phyloP scores from a whole-genome alignment of 2,113 vertebrate species.

The Archocentrus centrarchus region DNA sequence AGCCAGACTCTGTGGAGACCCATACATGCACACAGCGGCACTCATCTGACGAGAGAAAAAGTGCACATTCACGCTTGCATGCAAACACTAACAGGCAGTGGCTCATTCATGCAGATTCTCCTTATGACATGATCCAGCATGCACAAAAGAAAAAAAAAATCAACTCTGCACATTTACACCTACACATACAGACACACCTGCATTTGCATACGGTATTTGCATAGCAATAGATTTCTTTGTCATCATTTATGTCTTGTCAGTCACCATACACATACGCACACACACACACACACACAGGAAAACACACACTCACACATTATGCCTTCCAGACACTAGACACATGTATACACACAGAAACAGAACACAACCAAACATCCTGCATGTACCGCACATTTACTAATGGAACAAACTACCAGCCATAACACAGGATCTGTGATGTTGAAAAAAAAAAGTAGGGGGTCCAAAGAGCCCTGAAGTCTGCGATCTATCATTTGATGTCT shows the following conservation, averaged over 20 bases:
- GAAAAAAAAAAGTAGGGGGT: background rate
- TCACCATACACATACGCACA: background rate
- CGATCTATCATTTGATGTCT: slow-evolving; percentile 53
- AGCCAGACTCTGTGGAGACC: slow-evolving; percentile 31
- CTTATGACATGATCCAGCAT: background rate
- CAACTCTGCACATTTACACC: slow-evolving; percentile 10
- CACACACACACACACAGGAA: background rate
- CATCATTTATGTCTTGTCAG: slow-evolving; percentile 22
- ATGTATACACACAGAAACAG: slow-evolving; percentile 9
- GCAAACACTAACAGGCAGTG: background rate
- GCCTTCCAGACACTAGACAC: slow-evolving; percentile 8
- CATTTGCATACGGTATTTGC: slow-evolving; percentile 48
- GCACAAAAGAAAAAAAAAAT: slow-evolving; percentile 11
- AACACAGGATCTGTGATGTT: slow-evolving; percentile 19
- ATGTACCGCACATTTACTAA: slow-evolving; percentile 24
- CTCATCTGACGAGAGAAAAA: slow-evolving; percentile 24
- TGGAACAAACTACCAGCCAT: slow-evolving; percentile 34
- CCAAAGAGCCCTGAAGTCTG: slow-evolving; percentile 31
- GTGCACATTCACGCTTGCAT: slow-evolving; percentile 10
- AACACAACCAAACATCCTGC: slow-evolving; percentile 6
- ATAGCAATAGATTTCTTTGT: slow-evolving; percentile 35
- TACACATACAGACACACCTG: slow-evolving; percentile 13
- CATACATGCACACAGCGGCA: background rate
- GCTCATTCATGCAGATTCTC: slow-evolving; percentile 8
- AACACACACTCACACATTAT: background rate